Conservation (phyloP, 1,140 invertebrate genomes). For the Helicorthomorpha holstii region DNA sequence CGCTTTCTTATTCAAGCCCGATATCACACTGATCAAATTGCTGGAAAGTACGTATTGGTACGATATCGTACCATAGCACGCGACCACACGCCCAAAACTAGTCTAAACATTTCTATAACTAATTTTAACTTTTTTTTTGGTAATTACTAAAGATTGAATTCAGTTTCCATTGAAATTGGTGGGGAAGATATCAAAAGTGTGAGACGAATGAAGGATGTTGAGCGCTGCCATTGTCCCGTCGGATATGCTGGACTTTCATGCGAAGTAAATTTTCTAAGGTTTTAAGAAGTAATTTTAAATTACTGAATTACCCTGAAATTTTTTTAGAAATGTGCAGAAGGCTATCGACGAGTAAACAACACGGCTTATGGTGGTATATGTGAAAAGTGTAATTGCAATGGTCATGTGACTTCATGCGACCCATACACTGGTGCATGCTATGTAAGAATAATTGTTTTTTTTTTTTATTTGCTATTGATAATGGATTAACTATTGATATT, state of each 20-base stretch:
- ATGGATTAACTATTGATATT: neutral
- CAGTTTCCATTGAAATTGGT: slow-evolving; percentile 30
- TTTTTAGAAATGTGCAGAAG: slow-evolving; percentile 47
- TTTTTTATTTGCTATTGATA: neutral
- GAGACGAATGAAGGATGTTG: slow-evolving; percentile 25
- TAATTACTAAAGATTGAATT: slow-evolving; percentile 23
- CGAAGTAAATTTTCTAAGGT: slow-evolving; percentile 37
- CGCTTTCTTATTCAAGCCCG: slow-evolving; percentile 70
- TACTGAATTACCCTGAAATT: neutral
- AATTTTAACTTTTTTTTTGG: slow-evolving; percentile 7
- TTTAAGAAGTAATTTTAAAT: too few species aligned
- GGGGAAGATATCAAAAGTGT: slow-evolving; percentile 18
- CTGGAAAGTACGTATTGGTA: slow-evolving; percentile 48
- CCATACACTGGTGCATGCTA: slow-evolving; percentile 55
- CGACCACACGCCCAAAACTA: too few species aligned
- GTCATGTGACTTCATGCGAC: slow-evolving; percentile 68
- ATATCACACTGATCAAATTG: slow-evolving; percentile 85
- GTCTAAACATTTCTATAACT: too few species aligned
- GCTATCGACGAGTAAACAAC: slow-evolving; percentile 54
- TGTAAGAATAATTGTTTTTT: too few species aligned
- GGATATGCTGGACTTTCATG: slow-evolving; percentile 65
- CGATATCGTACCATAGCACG: too few species aligned
- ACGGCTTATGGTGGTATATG: slow-evolving; percentile 42
- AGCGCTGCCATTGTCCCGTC: slow-evolving; percentile 36
- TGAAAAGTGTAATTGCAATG: slow-evolving; percentile 72